Evolutionary conservation across 2,888 invertebrate species (phyloP), one percentile per base, ranked within the genome.

Genomic region (Pyralis farinalis): DNA sequence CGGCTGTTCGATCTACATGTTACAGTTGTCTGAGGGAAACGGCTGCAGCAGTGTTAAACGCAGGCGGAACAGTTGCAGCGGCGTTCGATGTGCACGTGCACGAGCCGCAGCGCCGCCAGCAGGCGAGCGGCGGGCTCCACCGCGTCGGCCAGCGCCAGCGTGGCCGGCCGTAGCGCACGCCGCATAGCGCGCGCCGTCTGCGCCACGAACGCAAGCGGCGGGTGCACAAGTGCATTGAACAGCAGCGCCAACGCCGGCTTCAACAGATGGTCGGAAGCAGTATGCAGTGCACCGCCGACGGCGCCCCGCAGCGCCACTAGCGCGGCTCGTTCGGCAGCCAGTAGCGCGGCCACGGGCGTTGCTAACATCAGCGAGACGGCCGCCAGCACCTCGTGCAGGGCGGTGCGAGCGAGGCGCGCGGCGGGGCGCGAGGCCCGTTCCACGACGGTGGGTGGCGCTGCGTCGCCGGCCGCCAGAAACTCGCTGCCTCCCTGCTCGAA

Each of bases 141-240:
- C 46, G 61, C 72, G 55, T 71, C 74, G 37, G 44, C 55, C 43
- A 47, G 42, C 47, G 60, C 49, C 12, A 29, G 47, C 49, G 57
- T 51, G 50, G 65, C 48, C 47, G 75, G 71, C 3, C 53, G 57
- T 58, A 92, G 87, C 46, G 93, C 88, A 65, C 92, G 92, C 12
- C 92, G 86, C 20, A 92, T 29, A 1, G 93, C 93, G 1, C 91
- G 91, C 12, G 90, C 78, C 25, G 91, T 73, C 61, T 93, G 93
- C 51, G 91, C 92, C 7, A 90, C 53, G 54, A 93, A 90, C 59
- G 94, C 93, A 50, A 95, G 70, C 25, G 91, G 72, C 9, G 95
- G 95, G 61, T 93, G 94, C 47, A 94, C 68, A 32, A 92, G 58
- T 2, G 92, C 93, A 77, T 94, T 95, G 68, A 93, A 94, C 3